Conservation (phyloP, 2,888 invertebrate genomes). For the Augiades crinisus region DNA sequence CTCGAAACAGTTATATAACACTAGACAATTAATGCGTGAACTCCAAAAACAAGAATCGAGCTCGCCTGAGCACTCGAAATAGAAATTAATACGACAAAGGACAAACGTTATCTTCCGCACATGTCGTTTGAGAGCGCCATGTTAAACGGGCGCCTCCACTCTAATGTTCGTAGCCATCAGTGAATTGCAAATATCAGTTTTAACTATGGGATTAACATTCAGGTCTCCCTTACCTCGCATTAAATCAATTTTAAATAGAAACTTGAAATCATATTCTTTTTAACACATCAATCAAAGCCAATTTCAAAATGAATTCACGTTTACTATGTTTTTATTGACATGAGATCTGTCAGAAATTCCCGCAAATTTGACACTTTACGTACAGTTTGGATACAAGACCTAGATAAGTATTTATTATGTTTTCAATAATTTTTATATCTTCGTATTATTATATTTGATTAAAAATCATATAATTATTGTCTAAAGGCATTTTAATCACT, state of each 20-base stretch:
- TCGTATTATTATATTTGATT: too few species aligned
- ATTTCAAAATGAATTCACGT: constrained; percentile 48
- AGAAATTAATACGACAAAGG: constrained; percentile 62
- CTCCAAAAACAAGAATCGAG: constrained; percentile 44
- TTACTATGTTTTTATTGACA: constrained; percentile 73
- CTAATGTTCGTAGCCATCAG: constrained; percentile 42
- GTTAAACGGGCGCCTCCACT: constrained; percentile 58
- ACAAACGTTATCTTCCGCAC: constrained; percentile 69
- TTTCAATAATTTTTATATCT: too few species aligned
- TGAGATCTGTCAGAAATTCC: constrained; percentile 69
- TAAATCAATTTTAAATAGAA: constrained; percentile 30
- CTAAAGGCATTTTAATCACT: too few species aligned
- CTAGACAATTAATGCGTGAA: constrained; percentile 49
- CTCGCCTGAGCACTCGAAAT: constrained; percentile 48
- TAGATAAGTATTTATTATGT: background rate
- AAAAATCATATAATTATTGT: too few species aligned
- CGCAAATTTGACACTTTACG: constrained; percentile 62
- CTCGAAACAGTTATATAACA: constrained; percentile 57
- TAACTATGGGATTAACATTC: constrained; percentile 31
- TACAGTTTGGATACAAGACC: constrained; percentile 13
- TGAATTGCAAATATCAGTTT: constrained; percentile 38
- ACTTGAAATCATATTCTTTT: constrained; percentile 29
- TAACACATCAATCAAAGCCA: constrained; percentile 54
- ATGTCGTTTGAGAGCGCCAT: constrained; percentile 75
- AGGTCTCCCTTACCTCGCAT: constrained; percentile 39